These are phyloP conservation scores for Dascillus cervinus DNA, from an alignment of 2,888 invertebrate species.

Conservation along the genomic window DNA sequence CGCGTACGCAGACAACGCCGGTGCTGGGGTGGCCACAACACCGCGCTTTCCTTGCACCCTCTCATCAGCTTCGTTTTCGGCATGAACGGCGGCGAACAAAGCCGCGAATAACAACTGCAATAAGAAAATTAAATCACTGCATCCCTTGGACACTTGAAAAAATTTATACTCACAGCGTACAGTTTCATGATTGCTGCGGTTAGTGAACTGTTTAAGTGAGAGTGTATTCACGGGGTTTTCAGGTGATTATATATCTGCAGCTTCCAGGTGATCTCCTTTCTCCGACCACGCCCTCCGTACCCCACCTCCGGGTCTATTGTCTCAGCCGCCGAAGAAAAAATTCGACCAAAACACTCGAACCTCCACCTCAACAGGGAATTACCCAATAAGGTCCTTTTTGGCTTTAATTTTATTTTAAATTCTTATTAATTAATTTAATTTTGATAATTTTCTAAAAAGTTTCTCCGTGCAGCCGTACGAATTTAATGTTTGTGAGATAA, in stretches of 20 bases:
- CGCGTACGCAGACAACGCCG: slow-evolving; percentile 11
- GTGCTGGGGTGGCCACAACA: slow-evolving; percentile 11
- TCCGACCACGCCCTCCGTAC: slow-evolving; percentile 24
- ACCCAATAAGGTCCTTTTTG: no score
- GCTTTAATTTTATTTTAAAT: no score
- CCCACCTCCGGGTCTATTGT: slow-evolving; percentile 12
- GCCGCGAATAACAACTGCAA: background rate
- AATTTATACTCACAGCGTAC: slow-evolving; percentile 32
- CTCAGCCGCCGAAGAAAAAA: slow-evolving; percentile 8
- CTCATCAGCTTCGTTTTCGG: background rate
- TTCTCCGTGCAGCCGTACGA: no score
- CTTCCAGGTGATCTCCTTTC: slow-evolving; percentile 38
- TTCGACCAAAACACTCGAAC: no score
- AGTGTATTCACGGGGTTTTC: slow-evolving; percentile 25
- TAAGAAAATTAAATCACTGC: no score
- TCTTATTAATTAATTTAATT: no score
- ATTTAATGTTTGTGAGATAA: no score
- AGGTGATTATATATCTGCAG: slow-evolving; percentile 32
- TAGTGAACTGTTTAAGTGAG: slow-evolving; percentile 24
- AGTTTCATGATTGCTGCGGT: slow-evolving; percentile 30
- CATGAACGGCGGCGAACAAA: slow-evolving; percentile 2
- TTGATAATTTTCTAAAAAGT: no score
- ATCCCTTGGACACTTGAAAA: slow-evolving; percentile 6
- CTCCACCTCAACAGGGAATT: no score
- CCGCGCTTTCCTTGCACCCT: slow-evolving; percentile 17